Evolutionary conservation across 2,113 vertebrate genomes (phyloP), one percentile per base, ranked within the genome.

Genomic region (Prolemur simus): DNA sequence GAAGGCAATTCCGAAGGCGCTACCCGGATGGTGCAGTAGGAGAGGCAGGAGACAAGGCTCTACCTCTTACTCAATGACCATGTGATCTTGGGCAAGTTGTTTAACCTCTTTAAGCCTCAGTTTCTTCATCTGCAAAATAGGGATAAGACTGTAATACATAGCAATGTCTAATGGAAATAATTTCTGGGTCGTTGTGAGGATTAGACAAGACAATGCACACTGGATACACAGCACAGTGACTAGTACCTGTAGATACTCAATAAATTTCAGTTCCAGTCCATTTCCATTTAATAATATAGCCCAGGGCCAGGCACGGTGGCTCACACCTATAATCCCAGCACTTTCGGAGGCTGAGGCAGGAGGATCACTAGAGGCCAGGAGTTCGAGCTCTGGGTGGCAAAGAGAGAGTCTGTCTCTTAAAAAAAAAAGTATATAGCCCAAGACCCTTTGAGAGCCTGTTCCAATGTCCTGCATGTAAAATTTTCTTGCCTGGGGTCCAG

Each of bases 41-140:
- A 58, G 23, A 10, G 32, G 6, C n/a, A 56, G 32, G n/a, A 63
- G 76, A 13, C 0, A 76, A 73, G 23, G 42, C 69, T 56, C 21
- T 8, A 6, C 23, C 76, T 68, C 68, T 27, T 49, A 52, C 42
- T 9, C 4, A 69, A 52, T 56, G 29, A 12, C 56, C 94, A 12
- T 3, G 18, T 92, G 89, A 95, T 74, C 49, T 85, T 78, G 34
- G 84, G 37, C 54, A 96, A 96, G 25, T 45, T 76, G 47, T 52
- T 69, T 60, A 58, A 47, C 29, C n/a, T 18, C 82, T 68, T 27
- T 13, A 66, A 60, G 10, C 81, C 85, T 90, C 82, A 58, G 77
- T 90, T 29, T 94, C 52, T 91, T 89, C 42, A 45, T 21, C 2
- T 6, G 1, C 6, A 71, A 91, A 39, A 94, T 39, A 69, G 76